These are phyloP conservation scores for Vicugna pacos DNA, from an alignment of 2,113 vertebrate genomes.

Conservation along the genomic window DNA sequence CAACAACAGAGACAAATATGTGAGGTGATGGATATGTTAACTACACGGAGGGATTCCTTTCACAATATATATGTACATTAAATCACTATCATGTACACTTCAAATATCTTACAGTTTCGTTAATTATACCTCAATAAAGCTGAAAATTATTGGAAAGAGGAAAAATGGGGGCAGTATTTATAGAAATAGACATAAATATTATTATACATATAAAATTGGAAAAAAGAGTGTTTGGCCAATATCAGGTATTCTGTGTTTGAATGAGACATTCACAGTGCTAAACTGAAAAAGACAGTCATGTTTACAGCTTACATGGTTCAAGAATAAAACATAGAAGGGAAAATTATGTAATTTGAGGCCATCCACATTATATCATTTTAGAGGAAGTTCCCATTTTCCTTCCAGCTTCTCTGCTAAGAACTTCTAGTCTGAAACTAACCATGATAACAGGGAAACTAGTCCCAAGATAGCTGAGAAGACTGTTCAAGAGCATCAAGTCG, in stretches of 20 bases:
- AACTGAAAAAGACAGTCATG: background rate
- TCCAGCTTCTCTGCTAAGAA: background rate
- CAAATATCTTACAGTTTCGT: background rate
- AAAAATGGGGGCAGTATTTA: background rate
- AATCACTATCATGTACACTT: background rate
- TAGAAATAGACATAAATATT: background rate
- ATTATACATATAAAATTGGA: background rate
- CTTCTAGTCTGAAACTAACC: background rate
- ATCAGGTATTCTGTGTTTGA: background rate
- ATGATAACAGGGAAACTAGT: background rate
- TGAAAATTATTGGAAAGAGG: background rate
- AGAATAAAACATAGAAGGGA: background rate
- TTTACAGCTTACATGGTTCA: background rate
- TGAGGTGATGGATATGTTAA: background rate
- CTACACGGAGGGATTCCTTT: background rate
- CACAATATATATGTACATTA: background rate
- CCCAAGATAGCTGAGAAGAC: background rate
- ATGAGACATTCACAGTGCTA: background rate
- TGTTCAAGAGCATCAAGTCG: background rate
- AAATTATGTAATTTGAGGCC: background rate
- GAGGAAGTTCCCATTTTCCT: background rate
- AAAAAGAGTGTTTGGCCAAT: background rate
- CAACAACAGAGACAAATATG: background rate
- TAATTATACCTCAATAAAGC: background rate
- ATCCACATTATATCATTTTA: background rate